A percentile compares a stretch with the other conserved stretches of the same genome.
These are phyloP conservation scores for Xiphophorus hellerii DNA, from an alignment of 2,113 vertebrate genomes.

Conservation along the genomic window DNA sequence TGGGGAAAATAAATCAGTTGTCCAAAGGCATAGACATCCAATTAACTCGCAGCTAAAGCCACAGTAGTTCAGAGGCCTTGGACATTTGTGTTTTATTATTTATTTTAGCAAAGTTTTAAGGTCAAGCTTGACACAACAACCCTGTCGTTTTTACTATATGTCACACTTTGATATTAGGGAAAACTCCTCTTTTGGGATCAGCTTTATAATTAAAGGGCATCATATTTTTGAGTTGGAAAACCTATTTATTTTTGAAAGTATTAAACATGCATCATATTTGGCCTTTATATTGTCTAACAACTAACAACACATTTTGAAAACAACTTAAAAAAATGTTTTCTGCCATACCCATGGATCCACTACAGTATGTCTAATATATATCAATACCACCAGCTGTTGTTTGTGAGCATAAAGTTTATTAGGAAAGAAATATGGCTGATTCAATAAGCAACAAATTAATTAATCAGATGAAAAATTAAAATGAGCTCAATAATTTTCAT, in stretches of 20 bases:
- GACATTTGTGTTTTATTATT: slow-evolving; percentile 8
- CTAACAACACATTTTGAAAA: too few species aligned
- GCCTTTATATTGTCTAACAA: too few species aligned
- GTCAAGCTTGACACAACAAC: slow-evolving; percentile 28
- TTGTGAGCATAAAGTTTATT: too few species aligned
- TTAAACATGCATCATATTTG: neutral
- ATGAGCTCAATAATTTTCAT: too few species aligned
- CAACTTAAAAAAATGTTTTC: too few species aligned
- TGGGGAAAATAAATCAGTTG: slow-evolving; percentile 46
- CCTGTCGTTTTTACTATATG: slow-evolving; percentile 33
- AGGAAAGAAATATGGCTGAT: too few species aligned
- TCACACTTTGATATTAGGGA: slow-evolving; percentile 2
- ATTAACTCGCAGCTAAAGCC: slow-evolving; percentile 48
- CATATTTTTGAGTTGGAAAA: neutral
- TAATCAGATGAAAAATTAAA: too few species aligned
- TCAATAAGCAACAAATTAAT: too few species aligned
- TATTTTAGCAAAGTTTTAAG: slow-evolving; percentile 24
- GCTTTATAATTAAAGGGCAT: slow-evolving; percentile 8
- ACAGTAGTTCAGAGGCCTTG: slow-evolving; percentile 17
- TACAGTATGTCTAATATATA: too few species aligned
- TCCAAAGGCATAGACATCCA: slow-evolving; percentile 50
- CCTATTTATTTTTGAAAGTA: neutral
- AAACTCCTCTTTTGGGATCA: slow-evolving; percentile 5
- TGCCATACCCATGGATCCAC: too few species aligned
- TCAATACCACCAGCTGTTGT: too few species aligned